Conservation (phyloP, 53 echinoderm and acorn worm species). For the Henricia sp. region DNA sequence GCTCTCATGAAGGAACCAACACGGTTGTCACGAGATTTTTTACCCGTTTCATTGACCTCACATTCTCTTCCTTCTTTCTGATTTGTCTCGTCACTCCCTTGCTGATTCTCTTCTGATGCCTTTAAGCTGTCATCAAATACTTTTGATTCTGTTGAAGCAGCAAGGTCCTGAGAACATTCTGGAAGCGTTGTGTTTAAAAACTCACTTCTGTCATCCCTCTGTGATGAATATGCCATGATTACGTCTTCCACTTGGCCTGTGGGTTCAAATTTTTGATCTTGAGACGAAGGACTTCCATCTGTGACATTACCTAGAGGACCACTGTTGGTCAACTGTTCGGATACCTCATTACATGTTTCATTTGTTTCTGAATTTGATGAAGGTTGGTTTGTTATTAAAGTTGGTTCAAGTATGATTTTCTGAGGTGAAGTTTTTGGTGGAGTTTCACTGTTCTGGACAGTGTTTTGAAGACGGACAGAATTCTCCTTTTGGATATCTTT, state of each 20-base stretch:
- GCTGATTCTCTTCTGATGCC: constrained; percentile 10
- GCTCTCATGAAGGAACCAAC: constrained; percentile 57
- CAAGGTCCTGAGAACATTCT: not conserved
- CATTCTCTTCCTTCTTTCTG: not conserved
- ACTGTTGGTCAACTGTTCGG: not conserved
- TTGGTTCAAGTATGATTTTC: not conserved
- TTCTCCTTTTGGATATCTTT: constrained; percentile 6
- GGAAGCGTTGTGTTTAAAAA: not conserved
- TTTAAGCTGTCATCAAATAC: no score
- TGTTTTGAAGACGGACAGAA: not conserved
- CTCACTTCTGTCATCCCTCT: not conserved
- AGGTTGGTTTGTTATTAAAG: not conserved
- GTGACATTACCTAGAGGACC: not conserved
- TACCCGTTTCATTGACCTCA: constrained; percentile 10
- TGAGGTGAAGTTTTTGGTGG: not conserved
- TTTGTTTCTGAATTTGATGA: not conserved
- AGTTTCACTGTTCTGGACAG: not conserved
- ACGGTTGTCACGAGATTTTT: constrained; percentile 33
- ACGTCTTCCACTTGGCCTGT: constrained; percentile 5
- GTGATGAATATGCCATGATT: constrained; percentile 26
- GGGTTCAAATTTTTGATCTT: not conserved
- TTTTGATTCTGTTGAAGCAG: no score
- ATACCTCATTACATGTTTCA: not conserved
- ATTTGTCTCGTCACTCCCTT: not conserved
- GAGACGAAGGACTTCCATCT: not conserved